Percentiles rank a stretch among this genome's conserved stretches.
Evolutionary conservation across 2,797 vertebrate species (phyloP).

Genomic region (Cynodonichthys magdalenae): DNA sequence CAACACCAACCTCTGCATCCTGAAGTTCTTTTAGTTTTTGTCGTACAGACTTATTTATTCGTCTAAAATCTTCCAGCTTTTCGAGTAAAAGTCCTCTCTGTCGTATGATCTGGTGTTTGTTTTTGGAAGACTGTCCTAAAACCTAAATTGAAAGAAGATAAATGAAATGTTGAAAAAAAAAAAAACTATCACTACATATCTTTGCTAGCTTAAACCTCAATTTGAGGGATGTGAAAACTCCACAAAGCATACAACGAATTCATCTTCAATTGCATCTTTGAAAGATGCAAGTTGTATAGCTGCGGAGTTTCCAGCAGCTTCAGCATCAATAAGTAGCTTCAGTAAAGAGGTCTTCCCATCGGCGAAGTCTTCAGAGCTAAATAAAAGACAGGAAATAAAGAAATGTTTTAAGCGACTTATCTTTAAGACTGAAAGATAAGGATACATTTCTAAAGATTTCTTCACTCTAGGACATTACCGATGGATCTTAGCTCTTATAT

Average conservation of each 20-base stretch:
- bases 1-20: conserved; percentile 75
- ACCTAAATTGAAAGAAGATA: conserved; percentile 48
- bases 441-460: neutral
- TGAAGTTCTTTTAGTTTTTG: conserved; percentile 76
- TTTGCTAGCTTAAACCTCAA: neutral
- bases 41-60: conserved; percentile 78
- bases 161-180: too few species aligned
- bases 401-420: neutral
- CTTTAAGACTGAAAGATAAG: neutral
- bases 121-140: conserved; percentile 57
- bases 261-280: conserved; percentile 77
- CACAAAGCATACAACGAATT: conserved; percentile 71
- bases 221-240: neutral
- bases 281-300: conserved; percentile 81
- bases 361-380: conserved; percentile 45
- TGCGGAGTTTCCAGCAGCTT: conserved; percentile 76
- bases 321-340: conserved; percentile 77
- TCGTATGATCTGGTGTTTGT: conserved; percentile 66
- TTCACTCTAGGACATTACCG: conserved; percentile 49
- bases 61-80: conserved; percentile 82
- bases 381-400: conserved; percentile 10
- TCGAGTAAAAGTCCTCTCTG: conserved; percentile 82
- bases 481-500: conserved; percentile 29
- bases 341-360: conserved; percentile 59
- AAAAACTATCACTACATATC: neutral